Conservation (phyloP, 1,140 invertebrate species). For the Zaprionus gabonicus region DNA sequence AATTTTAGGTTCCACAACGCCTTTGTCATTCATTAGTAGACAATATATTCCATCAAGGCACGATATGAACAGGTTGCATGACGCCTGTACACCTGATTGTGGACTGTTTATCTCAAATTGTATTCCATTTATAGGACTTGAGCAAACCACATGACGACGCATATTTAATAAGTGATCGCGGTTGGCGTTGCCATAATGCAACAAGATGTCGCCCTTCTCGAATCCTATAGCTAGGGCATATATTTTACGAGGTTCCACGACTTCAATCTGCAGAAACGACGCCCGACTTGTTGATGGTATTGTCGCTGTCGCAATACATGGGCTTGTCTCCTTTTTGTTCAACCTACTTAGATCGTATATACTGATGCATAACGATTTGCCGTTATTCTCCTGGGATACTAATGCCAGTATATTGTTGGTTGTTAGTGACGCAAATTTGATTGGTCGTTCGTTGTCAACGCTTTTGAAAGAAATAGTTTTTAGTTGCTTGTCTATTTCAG, state of each 20-base stretch:
- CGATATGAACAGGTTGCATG: constrained; percentile 47
- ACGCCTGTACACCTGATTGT: not conserved
- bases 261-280: constrained; percentile 27
- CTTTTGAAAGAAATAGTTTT: constrained; percentile 51
- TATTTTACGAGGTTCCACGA: constrained; percentile 35
- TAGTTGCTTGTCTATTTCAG: constrained; percentile 18
- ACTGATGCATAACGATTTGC: constrained; percentile 29
- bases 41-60: constrained; percentile 47
- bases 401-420: constrained; percentile 46
- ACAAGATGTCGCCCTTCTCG: constrained; percentile 54
- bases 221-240: constrained; percentile 55
- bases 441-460: not conserved
- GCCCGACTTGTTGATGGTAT: constrained; percentile 32
- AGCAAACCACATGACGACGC: constrained; percentile 37
- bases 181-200: constrained; percentile 56
- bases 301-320: constrained; percentile 32
- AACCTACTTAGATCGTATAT: constrained; percentile 57
- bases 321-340: constrained; percentile 38
- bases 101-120: constrained; percentile 36
- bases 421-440: constrained; percentile 53
- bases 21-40: constrained; percentile 55
- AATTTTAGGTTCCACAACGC: constrained; percentile 20
- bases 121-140: constrained; percentile 52
- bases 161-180: constrained; percentile 36
- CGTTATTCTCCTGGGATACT: constrained; percentile 28